These are phyloP conservation scores for Meteorus colon DNA, from an alignment of 2,888 invertebrate species.

Conservation along the genomic window DNA sequence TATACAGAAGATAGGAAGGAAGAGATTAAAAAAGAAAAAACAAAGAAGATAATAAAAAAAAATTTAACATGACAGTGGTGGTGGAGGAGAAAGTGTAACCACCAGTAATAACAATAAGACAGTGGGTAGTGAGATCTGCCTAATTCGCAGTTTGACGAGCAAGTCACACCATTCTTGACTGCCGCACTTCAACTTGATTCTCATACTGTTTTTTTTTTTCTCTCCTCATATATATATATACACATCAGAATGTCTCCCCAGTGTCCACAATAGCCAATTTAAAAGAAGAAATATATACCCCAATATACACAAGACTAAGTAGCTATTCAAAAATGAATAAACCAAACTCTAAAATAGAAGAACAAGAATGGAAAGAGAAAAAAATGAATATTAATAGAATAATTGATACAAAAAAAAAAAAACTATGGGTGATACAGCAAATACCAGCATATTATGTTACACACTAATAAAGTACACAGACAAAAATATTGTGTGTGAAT, in stretches of 20 bases:
- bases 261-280: conserved; percentile 64
- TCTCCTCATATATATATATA: conserved; percentile 35
- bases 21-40: conserved; percentile 47
- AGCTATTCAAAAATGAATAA: too few species aligned
- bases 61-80: conserved; percentile 24
- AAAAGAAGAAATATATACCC: conserved; percentile 59
- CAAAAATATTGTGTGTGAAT: conserved; percentile 43
- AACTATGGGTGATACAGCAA: background rate
- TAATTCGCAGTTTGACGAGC: conserved; percentile 72
- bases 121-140: conserved; percentile 50
- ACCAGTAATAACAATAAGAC: conserved; percentile 68
- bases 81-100: conserved; percentile 56
- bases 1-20: conserved; percentile 18
- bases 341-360: too few species aligned
- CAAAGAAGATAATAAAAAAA: conserved; percentile 51
- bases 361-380: background rate
- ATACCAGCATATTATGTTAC: conserved; percentile 11
- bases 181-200: conserved; percentile 22
- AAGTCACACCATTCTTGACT: conserved; percentile 52
- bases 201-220: conserved; percentile 32
- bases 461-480: conserved; percentile 19
- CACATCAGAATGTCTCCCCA: conserved; percentile 61
- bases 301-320: background rate
- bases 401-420: conserved; percentile 1
- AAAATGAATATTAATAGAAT: background rate